Percentiles rank a stretch among this genome's conserved stretches.
Conservation (phyloP, 2,888 invertebrate species). For the Mamestra brassicae region DNA sequence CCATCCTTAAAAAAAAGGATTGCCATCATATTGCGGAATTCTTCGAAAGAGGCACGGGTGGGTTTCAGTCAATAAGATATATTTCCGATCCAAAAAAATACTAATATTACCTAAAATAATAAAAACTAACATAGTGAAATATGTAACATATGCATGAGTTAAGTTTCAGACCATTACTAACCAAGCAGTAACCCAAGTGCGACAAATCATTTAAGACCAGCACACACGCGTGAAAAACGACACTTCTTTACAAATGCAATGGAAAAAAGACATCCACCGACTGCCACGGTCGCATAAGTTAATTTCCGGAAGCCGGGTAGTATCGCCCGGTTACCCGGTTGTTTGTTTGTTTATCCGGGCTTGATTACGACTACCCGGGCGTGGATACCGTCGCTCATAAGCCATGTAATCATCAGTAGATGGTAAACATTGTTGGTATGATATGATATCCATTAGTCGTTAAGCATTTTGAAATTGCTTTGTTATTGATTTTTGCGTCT, state of each 20-base stretch:
- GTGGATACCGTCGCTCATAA: slow-evolving; percentile 59
- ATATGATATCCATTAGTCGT: slow-evolving; percentile 71
- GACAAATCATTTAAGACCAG: slow-evolving; percentile 33
- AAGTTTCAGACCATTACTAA: not conserved
- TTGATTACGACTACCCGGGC: slow-evolving; percentile 63
- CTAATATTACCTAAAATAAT: not conserved
- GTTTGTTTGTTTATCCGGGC: slow-evolving; percentile 67
- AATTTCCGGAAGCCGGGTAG: slow-evolving; percentile 58
- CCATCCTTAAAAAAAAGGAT: no score
- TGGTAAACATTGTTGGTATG: slow-evolving; percentile 72
- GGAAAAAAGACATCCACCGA: slow-evolving; percentile 41
- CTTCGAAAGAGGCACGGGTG: no score
- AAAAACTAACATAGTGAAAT: not conserved
- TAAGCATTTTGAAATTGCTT: slow-evolving; percentile 69
- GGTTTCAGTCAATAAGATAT: no score
- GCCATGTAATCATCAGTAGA: slow-evolving; percentile 68
- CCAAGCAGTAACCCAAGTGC: not conserved
- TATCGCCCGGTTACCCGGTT: slow-evolving; percentile 44
- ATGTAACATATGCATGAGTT: not conserved
- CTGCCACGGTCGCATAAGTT: slow-evolving; percentile 60
- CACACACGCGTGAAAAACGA: slow-evolving; percentile 13
- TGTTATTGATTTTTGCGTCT: slow-evolving; percentile 61
- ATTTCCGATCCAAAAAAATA: no score
- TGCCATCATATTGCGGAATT: no score
- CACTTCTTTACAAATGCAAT: slow-evolving; percentile 29